Base-by-base conservation (phyloP, 2,113 vertebrate genomes). In the Raja brachyura region DNA sequence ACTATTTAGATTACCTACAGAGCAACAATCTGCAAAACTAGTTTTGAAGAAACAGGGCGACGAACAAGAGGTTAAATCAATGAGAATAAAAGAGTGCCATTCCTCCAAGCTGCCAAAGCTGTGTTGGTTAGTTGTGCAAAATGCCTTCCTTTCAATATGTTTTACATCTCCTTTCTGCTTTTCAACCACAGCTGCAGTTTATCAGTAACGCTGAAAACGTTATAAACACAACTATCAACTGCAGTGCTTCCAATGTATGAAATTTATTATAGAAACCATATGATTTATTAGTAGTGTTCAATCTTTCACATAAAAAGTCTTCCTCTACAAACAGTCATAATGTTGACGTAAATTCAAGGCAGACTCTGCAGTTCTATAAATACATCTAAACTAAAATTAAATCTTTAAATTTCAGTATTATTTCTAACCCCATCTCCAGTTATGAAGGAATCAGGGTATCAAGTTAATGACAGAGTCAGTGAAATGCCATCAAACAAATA, bases 151-250 rank as follows among this genome's bases (percentile, higher is more conserved):
- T 73, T 20, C 63, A 39, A 31, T 93, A 39, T 28, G 20, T 83
- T 92, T 68, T 93, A 93, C 78, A 93, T 93, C 11, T 66, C 56
- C 7, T 28, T 22, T 70, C 13, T 31, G 3, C 81, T 66, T 93
- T 61, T 90, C 93, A 93, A 74, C 70, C 22, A 66, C 85, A 90
- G 93, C 86, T 93, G 93, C 77, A 90, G 70, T 90, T 90, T 75
- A 75, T 93, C 73, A 77, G 74, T 20, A 61, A 93, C 59, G 56
- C 86, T 56, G 85, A 70, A 90, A 70, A 70, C 31, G 70, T 90
- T 90, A 70, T 70, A 68, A 92, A 73, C 33, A 73, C 4, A 92
- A 92, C 90, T 54, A 54, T 66, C 39, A 90, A 70, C 63, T 20
- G 31, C 33, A 20, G 66, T 3, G 31, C 28, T 73, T 25, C 66